phyloP scores from a whole-genome alignment of 2,888 invertebrate species.

The Dione vanillae region DNA sequence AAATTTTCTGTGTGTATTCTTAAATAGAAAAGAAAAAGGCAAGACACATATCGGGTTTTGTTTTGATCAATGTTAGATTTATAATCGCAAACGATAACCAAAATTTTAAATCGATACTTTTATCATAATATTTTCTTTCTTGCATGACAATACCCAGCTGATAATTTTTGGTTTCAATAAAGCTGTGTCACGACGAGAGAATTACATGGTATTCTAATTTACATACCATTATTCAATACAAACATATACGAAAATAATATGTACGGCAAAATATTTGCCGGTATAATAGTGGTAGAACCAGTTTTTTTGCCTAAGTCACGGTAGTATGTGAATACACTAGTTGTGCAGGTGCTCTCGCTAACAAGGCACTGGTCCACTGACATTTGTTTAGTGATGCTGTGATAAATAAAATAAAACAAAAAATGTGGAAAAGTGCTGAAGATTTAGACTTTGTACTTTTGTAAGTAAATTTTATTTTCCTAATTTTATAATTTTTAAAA shows the following conservation, averaged over 20 bases:
- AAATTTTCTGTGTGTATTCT: too few relatives aligned
- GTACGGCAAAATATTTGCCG: background rate
- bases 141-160: background rate
- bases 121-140: background rate
- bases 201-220: constrained; percentile 7
- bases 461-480: constrained; percentile 54
- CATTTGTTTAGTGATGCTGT: constrained; percentile 18
- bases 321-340: background rate
- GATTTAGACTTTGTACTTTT: constrained; percentile 54
- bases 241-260: background rate
- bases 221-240: background rate
- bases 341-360: background rate
- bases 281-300: constrained; percentile 25
- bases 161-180: background rate
- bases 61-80: too few relatives aligned
- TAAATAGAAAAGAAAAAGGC: too few relatives aligned
- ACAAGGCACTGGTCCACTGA: background rate
- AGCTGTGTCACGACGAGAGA: background rate
- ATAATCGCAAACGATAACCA: too few relatives aligned
- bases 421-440: constrained; percentile 58
- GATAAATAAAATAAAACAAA: constrained; percentile 36
- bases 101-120: too few relatives aligned
- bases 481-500: too few relatives aligned
- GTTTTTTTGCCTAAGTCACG: constrained; percentile 28
- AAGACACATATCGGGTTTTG: too few relatives aligned